Evolutionary conservation across 2,888 invertebrate species (phyloP).

Genomic region (Silvanus unidentatus): DNA sequence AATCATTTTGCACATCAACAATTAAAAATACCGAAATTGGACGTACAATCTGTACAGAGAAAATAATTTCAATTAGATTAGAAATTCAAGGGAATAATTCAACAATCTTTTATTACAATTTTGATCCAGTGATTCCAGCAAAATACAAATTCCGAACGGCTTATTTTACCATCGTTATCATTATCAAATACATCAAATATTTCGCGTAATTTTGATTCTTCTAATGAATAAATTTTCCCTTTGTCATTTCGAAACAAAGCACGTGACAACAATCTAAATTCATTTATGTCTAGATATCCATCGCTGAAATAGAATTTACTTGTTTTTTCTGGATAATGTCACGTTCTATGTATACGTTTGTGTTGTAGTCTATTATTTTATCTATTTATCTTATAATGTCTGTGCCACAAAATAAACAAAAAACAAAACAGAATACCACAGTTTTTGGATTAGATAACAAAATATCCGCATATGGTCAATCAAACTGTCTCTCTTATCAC

Average conservation of each 20-base stretch:
- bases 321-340: conserved; percentile 54
- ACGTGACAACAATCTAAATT: conserved; percentile 77
- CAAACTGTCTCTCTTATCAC: too few relatives aligned
- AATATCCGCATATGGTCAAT: too few relatives aligned
- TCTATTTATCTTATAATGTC: too few relatives aligned
- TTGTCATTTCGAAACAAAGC: conserved; percentile 81
- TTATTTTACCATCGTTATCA: conserved; percentile 69
- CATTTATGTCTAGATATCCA: conserved; percentile 67
- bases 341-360: not conserved
- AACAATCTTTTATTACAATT: conserved; percentile 52
- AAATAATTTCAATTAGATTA: not conserved
- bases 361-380: not conserved
- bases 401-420: not conserved
- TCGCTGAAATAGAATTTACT: conserved; percentile 62
- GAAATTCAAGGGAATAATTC: not conserved
- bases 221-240: conserved; percentile 74
- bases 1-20: conserved; percentile 97
- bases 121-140: conserved; percentile 92
- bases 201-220: conserved; percentile 64
- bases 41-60: conserved; percentile 62
- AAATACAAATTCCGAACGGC: conserved; percentile 75
- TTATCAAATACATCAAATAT: conserved; percentile 78
- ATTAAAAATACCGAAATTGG: conserved; percentile 85
- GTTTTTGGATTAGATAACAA: too few relatives aligned
- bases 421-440: too few relatives aligned